Evolutionary conservation across 2,888 invertebrate species (phyloP), one percentile per base, ranked within the genome.

Genomic region (Cephus sareptanus): DNA sequence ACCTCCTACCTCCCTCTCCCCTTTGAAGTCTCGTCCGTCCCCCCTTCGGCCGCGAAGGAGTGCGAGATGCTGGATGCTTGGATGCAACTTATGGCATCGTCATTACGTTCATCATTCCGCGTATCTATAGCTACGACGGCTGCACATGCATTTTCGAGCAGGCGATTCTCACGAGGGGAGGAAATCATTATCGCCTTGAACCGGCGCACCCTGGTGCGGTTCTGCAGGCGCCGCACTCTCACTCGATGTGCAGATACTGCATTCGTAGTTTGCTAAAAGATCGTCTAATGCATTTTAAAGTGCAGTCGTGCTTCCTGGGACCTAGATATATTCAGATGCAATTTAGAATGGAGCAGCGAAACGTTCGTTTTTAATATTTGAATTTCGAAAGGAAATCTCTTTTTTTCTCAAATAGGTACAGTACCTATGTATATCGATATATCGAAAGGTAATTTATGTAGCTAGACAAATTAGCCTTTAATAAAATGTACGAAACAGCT

Each of bases 261-360:
- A 56, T 23, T 56, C 40, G 40, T 9, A 56, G 23, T 56, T 56
- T 56, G 74, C 74, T 34, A 11, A 35, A 74, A 74, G 74, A 34
- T 74, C 35, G 74, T 9, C 23, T 34, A 74, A 74, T 74, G 74
- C 35, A 34, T 74, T 74, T 34, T 74, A 74, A 34, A 74, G 35
- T 71, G 71, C 71, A 71, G 30, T 34, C 74, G 35, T 35, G 31
- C 71, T 3, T 30, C 2, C 33, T 30, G 31, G 23, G 23, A 40
- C 23, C 40, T 23, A 40, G 9, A 56, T 56, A 23, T 9, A 56
- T 56, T 23, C 15, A 56, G 40, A 56, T 56, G 23, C 40, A 6
- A 15, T 56, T 23, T 23, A 56, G 15, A 40, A 40, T 4, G 0
- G 40, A 56, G 23, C 6, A 23, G 23, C 1, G 40, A 15, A 56